phyloP scores from a whole-genome alignment of 1,140 invertebrate species.

The Brachystomella parvula region DNA sequence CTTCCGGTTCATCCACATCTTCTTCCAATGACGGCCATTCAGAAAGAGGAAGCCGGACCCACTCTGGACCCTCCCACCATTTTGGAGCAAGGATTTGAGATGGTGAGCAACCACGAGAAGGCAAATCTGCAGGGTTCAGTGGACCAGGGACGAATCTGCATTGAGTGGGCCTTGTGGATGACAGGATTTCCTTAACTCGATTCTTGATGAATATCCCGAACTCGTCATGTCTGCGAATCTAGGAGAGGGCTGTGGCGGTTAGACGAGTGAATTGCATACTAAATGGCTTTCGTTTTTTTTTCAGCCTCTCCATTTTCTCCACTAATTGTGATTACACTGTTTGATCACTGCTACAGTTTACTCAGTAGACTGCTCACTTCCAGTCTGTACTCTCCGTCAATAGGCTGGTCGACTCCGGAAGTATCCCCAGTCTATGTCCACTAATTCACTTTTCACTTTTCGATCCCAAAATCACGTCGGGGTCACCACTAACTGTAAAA shows the following conservation, averaged over 20 bases:
- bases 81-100: background rate
- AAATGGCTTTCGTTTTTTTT: too few species aligned
- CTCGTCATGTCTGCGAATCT: constrained; percentile 33
- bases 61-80: background rate
- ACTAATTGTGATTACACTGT: too few species aligned
- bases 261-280: too few species aligned
- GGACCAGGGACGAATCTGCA: constrained; percentile 23
- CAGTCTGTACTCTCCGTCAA: too few species aligned
- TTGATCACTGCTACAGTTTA: too few species aligned
- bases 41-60: background rate
- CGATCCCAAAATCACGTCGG: too few species aligned
- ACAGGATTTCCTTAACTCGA: constrained; percentile 29
- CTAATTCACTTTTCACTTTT: too few species aligned
- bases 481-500: too few species aligned
- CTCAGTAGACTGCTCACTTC: too few species aligned
- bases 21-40: background rate
- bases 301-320: too few species aligned
- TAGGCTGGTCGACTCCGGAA: too few species aligned
- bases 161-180: constrained; percentile 8
- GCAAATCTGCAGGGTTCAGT: constrained; percentile 33
- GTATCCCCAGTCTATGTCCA: too few species aligned
- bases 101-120: constrained; percentile 22
- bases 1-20: background rate
- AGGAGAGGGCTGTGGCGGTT: constrained; percentile 38
- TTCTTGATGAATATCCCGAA: constrained; percentile 35